Base-by-base conservation (phyloP, 2,888 invertebrate genomes). In the Silvanus unidentatus region DNA sequence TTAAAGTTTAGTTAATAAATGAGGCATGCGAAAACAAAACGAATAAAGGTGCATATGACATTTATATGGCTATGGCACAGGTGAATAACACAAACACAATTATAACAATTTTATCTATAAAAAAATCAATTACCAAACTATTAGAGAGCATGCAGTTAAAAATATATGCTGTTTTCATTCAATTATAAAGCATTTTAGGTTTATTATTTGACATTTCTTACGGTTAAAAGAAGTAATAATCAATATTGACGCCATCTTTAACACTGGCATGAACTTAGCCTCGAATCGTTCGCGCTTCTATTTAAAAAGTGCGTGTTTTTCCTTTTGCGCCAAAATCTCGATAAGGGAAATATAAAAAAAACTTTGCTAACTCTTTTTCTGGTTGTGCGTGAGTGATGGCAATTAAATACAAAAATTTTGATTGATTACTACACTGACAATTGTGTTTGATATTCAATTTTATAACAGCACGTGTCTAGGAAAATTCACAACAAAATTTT, bases 241-340 rank as follows among this genome's bases (percentile, higher is more conserved):
- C 69, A 62, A 69, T 70, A 65, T 55, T 53, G 63, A 60, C 66
- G 69, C 70, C 70, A 70, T 70, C 62, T 69, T 70, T 57, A 54
- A 52, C 52, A 55, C 55, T 52, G 57, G 48, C 53, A 48, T 54
- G 61, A 62, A 59, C 48, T 49, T 59, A 49, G 57, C 53, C 48
- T 43, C 45, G 41, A 39, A 29, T 40, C 29, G 28, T 49, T 54
- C 48, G 48, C 52, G 54, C 54, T 44, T 44, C 40, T 43, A 42
- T 49, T 54, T 37, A 45, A 41, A 54, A 54, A 44, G 40, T 47
- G 16, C 16, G 12, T 11, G 35, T 34, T 32, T 14, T 15, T n/a
- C n/a, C n/a, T n/a, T n/a, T n/a, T n/a, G n/a, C n/a, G n/a, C n/a
- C n/a, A n/a, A n/a, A n/a, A n/a, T n/a, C n/a, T n/a, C n/a, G n/a